Percentiles rank a stretch among this genome's conserved stretches.
These are phyloP conservation scores for Dasysyrphus tricinctus DNA, from an alignment of 2,888 invertebrate genomes.

Conservation along the genomic window DNA sequence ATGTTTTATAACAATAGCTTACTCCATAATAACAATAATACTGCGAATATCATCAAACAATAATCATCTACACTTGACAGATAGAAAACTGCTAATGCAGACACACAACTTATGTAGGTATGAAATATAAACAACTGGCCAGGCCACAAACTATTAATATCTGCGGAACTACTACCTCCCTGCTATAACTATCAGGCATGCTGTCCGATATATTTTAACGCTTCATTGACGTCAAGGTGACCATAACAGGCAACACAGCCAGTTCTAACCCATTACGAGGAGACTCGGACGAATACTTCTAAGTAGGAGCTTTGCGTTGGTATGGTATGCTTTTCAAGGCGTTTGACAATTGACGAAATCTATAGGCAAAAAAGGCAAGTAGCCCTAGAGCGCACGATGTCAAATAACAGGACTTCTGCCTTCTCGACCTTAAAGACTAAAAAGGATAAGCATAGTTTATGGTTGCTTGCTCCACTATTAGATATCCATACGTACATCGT, in stretches of 20 bases:
- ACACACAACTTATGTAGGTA: not conserved
- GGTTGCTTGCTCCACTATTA: constrained; percentile 38
- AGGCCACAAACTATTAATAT: constrained; percentile 24
- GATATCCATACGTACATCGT: constrained; percentile 4
- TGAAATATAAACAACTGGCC: constrained; percentile 20
- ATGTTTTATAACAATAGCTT: constrained; percentile 22
- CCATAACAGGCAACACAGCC: constrained; percentile 46
- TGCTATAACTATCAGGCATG: constrained; percentile 1
- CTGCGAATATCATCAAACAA: constrained; percentile 45
- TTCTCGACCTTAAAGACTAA: constrained; percentile 55
- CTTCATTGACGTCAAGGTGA: constrained; percentile 67
- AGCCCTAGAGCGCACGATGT: constrained; percentile 40
- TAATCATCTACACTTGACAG: constrained; percentile 38
- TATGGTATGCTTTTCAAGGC: constrained; percentile 12
- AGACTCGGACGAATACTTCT: constrained; percentile 27
- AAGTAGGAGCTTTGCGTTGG: not conserved
- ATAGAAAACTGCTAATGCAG: constrained; percentile 31
- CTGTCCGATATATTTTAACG: constrained; percentile 39
- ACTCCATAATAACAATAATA: constrained; percentile 25
- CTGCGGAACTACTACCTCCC: constrained; percentile 4
- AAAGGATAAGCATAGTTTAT: constrained; percentile 43
- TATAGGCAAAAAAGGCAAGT: constrained; percentile 22
- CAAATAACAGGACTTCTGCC: constrained; percentile 62
- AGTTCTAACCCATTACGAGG: constrained; percentile 1
- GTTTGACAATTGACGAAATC: constrained; percentile 34